Percentiles rank a stretch among this genome's conserved stretches.
phyloP scores from a whole-genome alignment of 2,113 vertebrate species.

The Pterocles gutturalis region DNA sequence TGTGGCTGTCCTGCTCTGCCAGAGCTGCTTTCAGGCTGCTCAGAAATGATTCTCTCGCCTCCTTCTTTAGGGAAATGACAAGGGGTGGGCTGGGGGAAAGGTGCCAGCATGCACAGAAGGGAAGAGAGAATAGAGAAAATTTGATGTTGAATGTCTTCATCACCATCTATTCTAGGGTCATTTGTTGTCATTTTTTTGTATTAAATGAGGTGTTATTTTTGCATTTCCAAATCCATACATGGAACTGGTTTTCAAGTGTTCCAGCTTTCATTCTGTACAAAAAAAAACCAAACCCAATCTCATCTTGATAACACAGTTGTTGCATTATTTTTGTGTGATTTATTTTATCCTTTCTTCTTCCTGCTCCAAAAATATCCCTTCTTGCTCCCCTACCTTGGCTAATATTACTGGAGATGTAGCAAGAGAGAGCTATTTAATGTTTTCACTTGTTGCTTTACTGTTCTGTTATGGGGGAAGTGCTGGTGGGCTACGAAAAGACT shows the following conservation, averaged over 20 bases:
- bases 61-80: background rate
- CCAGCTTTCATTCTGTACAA: background rate
- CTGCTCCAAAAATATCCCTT: background rate
- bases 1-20: background rate
- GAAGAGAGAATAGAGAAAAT: constrained; percentile 34
- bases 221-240: constrained; percentile 19
- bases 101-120: background rate
- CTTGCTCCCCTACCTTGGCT: background rate
- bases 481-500: background rate
- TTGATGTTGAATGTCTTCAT: constrained; percentile 12
- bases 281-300: background rate
- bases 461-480: background rate
- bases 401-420: background rate
- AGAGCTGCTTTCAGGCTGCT: background rate
- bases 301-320: background rate
- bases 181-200: background rate
- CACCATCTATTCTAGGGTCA: constrained; percentile 24
- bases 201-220: constrained; percentile 56
- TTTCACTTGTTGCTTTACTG: constrained; percentile 5
- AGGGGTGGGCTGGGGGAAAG: background rate
- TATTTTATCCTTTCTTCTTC: background rate
- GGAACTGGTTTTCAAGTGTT: constrained; percentile 52
- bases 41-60: background rate
- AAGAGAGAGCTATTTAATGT: background rate
- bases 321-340: constrained; percentile 3